Evolutionary conservation across 2,797 vertebrate species (phyloP).

Genomic region (Sebastes goodei): DNA sequence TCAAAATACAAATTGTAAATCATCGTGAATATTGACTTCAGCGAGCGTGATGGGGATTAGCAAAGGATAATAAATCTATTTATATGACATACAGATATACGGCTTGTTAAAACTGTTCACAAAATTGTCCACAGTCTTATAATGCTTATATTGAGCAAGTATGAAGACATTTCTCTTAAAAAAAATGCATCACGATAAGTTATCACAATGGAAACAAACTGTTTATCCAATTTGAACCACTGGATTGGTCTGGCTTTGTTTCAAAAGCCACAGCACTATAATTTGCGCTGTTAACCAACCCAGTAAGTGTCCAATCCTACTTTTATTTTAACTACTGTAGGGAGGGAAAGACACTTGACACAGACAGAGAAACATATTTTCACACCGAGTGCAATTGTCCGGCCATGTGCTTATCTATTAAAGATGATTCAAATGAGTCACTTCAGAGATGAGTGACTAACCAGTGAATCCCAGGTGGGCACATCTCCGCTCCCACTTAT

Average conservation of each 20-base stretch:
- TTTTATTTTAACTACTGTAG: slow-evolving; percentile 4
- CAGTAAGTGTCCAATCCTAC: slow-evolving; percentile 13
- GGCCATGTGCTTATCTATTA: background rate
- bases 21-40: background rate
- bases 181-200: background rate
- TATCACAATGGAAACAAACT: background rate
- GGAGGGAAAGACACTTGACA: slow-evolving; percentile 17
- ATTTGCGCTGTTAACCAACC: slow-evolving; percentile 28
- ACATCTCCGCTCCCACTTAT: background rate
- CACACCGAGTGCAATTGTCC: background rate
- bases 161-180: background rate
- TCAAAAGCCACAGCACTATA: slow-evolving; percentile 30
- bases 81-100: slow-evolving; percentile 1
- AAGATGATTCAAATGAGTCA: background rate
- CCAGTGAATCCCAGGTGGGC: background rate
- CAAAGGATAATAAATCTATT: slow-evolving; percentile 21
- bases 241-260: slow-evolving; percentile 36
- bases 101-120: background rate
- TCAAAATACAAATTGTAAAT: slow-evolving; percentile 30
- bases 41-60: background rate
- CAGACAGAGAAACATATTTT: slow-evolving; percentile 1
- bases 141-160: background rate
- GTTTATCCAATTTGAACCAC: slow-evolving; percentile 31
- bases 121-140: background rate
- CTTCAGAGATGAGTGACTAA: background rate